Percentiles rank a stretch among this genome's conserved stretches.
Evolutionary conservation across 2,797 vertebrate genomes (phyloP).

Genomic region (Microhierax caerulescens): DNA sequence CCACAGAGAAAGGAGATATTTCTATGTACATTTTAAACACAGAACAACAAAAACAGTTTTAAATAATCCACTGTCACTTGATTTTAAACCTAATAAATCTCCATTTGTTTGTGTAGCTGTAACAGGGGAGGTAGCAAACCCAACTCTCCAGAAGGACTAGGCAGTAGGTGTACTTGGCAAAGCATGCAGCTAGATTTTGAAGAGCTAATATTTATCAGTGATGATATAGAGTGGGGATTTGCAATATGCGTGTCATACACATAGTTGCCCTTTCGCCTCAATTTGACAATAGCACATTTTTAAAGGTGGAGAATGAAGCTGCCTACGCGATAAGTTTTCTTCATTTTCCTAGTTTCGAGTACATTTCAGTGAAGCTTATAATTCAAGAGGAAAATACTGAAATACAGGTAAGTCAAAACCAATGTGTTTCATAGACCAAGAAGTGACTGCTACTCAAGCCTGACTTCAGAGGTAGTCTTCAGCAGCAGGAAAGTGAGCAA

Average conservation of each 20-base stretch:
- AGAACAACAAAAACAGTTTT: neutral
- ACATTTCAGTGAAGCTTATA: neutral
- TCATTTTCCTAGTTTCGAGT: neutral
- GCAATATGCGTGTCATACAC: neutral
- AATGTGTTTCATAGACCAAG: neutral
- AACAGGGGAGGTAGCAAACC: neutral
- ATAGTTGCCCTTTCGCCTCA: neutral
- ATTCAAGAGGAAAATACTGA: neutral
- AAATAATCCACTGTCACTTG: neutral
- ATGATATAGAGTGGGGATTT: neutral
- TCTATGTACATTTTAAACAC: neutral
- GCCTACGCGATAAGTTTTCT: neutral
- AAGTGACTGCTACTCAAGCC: neutral
- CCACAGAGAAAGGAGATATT: neutral
- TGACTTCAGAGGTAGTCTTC: neutral
- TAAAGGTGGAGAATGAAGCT: neutral
- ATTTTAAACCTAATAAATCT: neutral
- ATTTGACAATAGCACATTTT: neutral
- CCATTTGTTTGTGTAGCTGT: neutral
- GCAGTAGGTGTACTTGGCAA: neutral
- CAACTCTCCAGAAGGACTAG: neutral
- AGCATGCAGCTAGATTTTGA: accelerated
- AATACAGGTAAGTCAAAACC: neutral
- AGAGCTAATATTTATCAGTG: neutral
- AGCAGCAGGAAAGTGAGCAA: neutral